phyloP scores from a whole-genome alignment of 1,140 invertebrate genomes.

The Maconellicoccus hirsutus region DNA sequence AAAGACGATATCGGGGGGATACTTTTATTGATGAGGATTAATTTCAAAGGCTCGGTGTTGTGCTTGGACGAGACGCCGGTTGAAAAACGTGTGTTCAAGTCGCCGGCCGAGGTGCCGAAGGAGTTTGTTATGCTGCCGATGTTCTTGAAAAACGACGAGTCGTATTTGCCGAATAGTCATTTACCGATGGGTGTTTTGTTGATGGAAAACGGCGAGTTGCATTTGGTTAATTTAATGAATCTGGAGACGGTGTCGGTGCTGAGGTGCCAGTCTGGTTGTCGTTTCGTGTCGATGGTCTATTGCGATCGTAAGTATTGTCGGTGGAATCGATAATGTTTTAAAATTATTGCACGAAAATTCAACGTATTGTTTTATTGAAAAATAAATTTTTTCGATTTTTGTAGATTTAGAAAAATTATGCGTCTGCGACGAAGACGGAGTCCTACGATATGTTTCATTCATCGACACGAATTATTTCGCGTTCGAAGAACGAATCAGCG shows the following conservation, averaged over 20 bases:
- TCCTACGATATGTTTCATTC: constrained; percentile 69
- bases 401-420: constrained; percentile 71
- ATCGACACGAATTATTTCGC: constrained; percentile 41
- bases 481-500: neutral
- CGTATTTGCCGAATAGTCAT: neutral
- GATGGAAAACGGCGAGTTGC: constrained; percentile 53
- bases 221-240: constrained; percentile 50
- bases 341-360: too few species aligned
- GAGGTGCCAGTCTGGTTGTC: constrained; percentile 45
- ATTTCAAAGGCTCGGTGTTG: constrained; percentile 34
- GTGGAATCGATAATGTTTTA: too few species aligned
- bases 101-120: constrained; percentile 43
- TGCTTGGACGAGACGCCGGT: constrained; percentile 48
- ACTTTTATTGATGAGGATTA: constrained; percentile 26
- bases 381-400: constrained; percentile 25
- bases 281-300: constrained; percentile 61
- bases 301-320: constrained; percentile 48
- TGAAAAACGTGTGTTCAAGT: constrained; percentile 46
- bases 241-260: constrained; percentile 50
- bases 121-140: constrained; percentile 52
- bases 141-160: constrained; percentile 37
- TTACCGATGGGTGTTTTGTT: constrained; percentile 41
- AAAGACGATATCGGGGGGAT: constrained; percentile 17
- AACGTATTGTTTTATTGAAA: constrained; percentile 25
- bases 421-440: constrained; percentile 62